phyloP scores from a whole-genome alignment of 2,888 invertebrate genomes.

The Anticlea derivata region DNA sequence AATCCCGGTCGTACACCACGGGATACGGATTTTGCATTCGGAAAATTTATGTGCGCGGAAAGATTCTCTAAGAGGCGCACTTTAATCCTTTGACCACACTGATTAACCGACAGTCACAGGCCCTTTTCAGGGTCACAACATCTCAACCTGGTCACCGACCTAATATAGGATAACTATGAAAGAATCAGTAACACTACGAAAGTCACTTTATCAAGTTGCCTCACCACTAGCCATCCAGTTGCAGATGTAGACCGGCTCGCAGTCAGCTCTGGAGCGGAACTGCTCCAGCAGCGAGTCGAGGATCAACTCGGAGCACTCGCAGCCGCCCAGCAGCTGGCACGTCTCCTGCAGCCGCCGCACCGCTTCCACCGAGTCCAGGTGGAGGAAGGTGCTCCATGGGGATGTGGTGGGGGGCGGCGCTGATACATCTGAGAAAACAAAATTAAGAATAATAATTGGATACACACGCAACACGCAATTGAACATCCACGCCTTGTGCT shows the following conservation, averaged over 20 bases:
- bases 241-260: constrained; percentile 85
- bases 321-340: constrained; percentile 81
- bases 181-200: no score
- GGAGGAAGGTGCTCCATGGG: constrained; percentile 87
- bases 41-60: no score
- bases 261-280: constrained; percentile 73
- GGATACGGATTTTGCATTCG: no score
- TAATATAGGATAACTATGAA: no score
- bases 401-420: constrained; percentile 44
- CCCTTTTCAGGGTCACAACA: no score
- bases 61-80: no score
- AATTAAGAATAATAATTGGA: not conserved
- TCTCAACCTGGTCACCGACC: no score
- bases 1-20: no score
- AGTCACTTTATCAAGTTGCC: no score
- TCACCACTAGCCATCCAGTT: constrained; percentile 82
- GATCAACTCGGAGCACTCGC: constrained; percentile 81
- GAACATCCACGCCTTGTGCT: no score
- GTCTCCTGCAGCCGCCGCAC: constrained; percentile 80
- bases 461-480: not conserved
- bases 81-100: no score
- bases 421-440: constrained; percentile 42
- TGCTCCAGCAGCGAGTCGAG: constrained; percentile 86
- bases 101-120: no score
- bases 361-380: constrained; percentile 67